These are phyloP conservation scores for Leptinotarsa undecemlineata DNA, from an alignment of 1,140 invertebrate genomes.

Conservation along the genomic window DNA sequence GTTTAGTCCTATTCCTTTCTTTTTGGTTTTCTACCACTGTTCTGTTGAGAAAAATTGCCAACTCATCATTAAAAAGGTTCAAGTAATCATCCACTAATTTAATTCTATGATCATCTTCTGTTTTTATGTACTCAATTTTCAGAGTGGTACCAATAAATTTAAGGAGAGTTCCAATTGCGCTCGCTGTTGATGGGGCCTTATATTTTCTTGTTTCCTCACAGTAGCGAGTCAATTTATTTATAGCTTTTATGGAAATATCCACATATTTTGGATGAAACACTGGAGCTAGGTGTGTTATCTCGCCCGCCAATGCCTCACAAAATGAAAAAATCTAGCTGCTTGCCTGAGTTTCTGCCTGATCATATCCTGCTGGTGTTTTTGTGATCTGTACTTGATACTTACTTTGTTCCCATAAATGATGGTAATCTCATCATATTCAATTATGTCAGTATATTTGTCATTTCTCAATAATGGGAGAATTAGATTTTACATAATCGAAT, in stretches of 20 bases:
- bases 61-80: not conserved
- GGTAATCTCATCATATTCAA: not conserved
- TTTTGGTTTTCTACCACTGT: conserved; percentile 18
- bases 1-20: conserved; percentile 6
- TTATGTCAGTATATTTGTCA: not conserved
- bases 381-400: not conserved
- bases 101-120: not conserved
- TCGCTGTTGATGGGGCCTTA: not conserved
- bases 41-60: conserved; percentile 15
- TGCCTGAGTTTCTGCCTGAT: not conserved
- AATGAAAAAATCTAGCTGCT: conserved; percentile 9
- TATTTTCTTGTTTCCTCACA: conserved; percentile 1
- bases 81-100: conserved; percentile 13
- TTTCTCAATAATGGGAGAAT: not conserved
- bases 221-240: not conserved
- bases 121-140: conserved; percentile 23
- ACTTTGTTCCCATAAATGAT: not conserved
- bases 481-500: not conserved
- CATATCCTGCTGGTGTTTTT: not conserved
- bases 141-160: conserved; percentile 4
- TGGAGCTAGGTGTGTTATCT: conserved; percentile 22
- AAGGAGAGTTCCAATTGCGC: not conserved
- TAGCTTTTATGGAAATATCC: conserved; percentile 5
- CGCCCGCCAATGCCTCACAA: not conserved
- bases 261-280: conserved; percentile 22